Evolutionary conservation across 1,140 invertebrate species (phyloP).

Genomic region (Sweltsa coloradensis): DNA sequence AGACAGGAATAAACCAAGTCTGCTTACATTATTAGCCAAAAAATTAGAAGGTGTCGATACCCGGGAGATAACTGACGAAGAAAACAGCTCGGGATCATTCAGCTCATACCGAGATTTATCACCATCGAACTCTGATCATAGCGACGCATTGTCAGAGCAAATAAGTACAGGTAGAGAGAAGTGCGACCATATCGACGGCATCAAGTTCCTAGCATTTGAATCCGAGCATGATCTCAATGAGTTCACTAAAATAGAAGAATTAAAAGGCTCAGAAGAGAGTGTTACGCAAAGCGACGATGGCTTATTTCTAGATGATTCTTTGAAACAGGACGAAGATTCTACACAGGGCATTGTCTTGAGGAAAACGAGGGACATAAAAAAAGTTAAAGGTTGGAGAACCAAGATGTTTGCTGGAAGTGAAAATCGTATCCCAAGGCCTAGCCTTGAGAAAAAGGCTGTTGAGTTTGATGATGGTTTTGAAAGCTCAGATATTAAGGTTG

Average conservation of each 20-base stretch:
- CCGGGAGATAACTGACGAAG: too few species aligned
- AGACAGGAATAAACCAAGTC: too few species aligned
- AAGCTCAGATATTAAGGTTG: conserved; percentile 7
- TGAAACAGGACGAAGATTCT: conserved; percentile 3
- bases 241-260: conserved; percentile 11
- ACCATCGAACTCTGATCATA: too few species aligned
- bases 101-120: too few species aligned
- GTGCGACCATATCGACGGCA: conserved; percentile 12
- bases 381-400: conserved; percentile 18
- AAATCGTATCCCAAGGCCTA: not conserved
- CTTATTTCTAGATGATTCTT: not conserved
- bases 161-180: conserved; percentile 14
- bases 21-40: too few species aligned
- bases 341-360: conserved; percentile 13
- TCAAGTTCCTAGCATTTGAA: conserved; percentile 12
- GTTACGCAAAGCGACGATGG: too few species aligned
- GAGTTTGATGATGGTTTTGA: conserved; percentile 9
- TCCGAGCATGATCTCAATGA: conserved; percentile 12
- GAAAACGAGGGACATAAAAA: conserved; percentile 18
- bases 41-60: too few species aligned
- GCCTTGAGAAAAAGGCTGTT: not conserved
- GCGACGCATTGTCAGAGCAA: not conserved
- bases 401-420: conserved; percentile 14
- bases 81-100: too few species aligned
- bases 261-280: conserved; percentile 2